phyloP scores from a whole-genome alignment of 2,797 vertebrate genomes.

The Ataeniobius toweri region DNA sequence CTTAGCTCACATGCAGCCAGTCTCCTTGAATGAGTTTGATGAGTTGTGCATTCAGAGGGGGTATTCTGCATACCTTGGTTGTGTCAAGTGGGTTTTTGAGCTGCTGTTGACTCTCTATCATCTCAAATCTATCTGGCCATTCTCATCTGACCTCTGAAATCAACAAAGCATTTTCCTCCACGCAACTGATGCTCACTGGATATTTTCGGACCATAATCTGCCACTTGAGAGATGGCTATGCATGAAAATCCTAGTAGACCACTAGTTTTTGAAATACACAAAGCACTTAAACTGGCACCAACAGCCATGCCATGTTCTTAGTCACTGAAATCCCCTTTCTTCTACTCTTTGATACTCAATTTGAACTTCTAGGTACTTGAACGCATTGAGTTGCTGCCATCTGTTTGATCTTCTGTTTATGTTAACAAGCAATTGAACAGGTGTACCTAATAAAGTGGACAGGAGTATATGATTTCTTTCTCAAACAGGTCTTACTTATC shows the following conservation, averaged over 20 bases:
- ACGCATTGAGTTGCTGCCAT: too few species aligned
- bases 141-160: not conserved
- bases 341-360: not conserved
- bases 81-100: too few species aligned
- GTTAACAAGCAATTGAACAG: not conserved
- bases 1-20: not conserved
- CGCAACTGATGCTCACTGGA: not conserved
- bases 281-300: not conserved
- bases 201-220: not conserved
- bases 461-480: not conserved
- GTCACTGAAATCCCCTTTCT: not conserved
- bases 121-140: not conserved
- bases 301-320: not conserved
- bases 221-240: too few species aligned
- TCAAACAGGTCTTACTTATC: conserved; percentile 49
- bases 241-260: too few species aligned
- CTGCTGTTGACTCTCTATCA: not conserved
- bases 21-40: not conserved
- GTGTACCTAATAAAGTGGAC: not conserved
- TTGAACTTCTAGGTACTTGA: not conserved
- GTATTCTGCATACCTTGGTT: not conserved
- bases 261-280: too few species aligned
- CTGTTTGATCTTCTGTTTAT: not conserved
- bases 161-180: not conserved
- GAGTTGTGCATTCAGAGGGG: not conserved